A percentile compares a stretch with the other conserved stretches of the same genome.
Conservation (phyloP, 2,888 invertebrate species). For the Onchidella celtica region DNA sequence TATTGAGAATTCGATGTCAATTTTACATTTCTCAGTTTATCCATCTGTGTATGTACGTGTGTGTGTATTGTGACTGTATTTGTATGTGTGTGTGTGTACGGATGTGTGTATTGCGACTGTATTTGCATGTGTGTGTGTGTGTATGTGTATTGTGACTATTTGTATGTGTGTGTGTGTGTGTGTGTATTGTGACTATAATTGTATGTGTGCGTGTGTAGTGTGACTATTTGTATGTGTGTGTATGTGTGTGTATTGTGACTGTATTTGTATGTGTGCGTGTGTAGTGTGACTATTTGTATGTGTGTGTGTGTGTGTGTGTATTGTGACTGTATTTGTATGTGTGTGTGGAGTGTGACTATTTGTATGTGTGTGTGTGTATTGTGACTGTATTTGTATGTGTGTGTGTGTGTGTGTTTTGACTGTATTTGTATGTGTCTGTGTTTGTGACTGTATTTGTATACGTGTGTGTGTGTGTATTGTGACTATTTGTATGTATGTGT, state of each 20-base stretch:
- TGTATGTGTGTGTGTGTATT: not conserved
- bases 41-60: not conserved
- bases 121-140: too few relatives aligned
- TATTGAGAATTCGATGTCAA: too few relatives aligned
- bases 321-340: not conserved
- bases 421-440: conserved; percentile 16
- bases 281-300: too few relatives aligned
- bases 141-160: too few relatives aligned
- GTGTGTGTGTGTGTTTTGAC: not conserved
- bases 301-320: conserved; percentile 15
- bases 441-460: not conserved
- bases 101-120: too few relatives aligned
- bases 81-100: conserved; percentile 20
- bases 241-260: too few relatives aligned
- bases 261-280: not conserved
- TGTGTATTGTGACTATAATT: not conserved
- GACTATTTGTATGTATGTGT: not conserved
- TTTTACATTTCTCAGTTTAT: too few relatives aligned
- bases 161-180: conserved; percentile 21
- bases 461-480: not conserved
- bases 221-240: not conserved
- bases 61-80: not conserved
- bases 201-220: not conserved
- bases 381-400: too few relatives aligned
- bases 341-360: not conserved